A percentile compares a stretch with the other conserved stretches of the same genome.
These are phyloP conservation scores for Gymnorhina tibicen DNA, from an alignment of 2,113 vertebrate species.

Conservation along the genomic window DNA sequence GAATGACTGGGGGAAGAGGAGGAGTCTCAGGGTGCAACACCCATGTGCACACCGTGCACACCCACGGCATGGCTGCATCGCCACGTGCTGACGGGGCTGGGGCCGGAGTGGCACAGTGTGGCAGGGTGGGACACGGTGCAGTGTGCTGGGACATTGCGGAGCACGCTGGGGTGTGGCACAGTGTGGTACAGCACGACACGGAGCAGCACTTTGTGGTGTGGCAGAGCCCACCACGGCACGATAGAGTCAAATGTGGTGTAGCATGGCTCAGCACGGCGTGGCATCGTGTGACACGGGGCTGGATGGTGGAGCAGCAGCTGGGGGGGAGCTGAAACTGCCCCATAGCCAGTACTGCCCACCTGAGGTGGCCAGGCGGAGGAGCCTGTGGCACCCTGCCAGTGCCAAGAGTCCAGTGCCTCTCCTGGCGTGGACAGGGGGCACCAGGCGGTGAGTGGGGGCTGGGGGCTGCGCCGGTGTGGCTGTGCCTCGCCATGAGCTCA, in stretches of 20 bases:
- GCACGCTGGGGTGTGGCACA: fast-evolving
- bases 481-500: not conserved
- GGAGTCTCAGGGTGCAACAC: not conserved
- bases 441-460: fast-evolving
- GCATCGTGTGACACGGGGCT: fast-evolving
- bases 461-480: not conserved
- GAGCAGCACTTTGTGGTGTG: fast-evolving
- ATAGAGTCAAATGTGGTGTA: no score
- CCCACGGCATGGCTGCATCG: fast-evolving
- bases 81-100: not conserved
- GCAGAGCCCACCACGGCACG: not conserved
- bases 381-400: not conserved
- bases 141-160: fast-evolving
- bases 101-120: fast-evolving
- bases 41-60: fast-evolving
- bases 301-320: not conserved
- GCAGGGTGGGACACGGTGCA: fast-evolving
- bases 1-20: not conserved
- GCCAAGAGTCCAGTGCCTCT: not conserved
- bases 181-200: fast-evolving
- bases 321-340: not conserved
- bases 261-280: fast-evolving
- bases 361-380: not conserved
- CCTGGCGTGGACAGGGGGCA: not conserved
- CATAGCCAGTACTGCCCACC: not conserved